Percentiles rank a stretch among this genome's conserved stretches.
phyloP scores from a whole-genome alignment of 2,888 invertebrate species.

The Mimachlamys varia region DNA sequence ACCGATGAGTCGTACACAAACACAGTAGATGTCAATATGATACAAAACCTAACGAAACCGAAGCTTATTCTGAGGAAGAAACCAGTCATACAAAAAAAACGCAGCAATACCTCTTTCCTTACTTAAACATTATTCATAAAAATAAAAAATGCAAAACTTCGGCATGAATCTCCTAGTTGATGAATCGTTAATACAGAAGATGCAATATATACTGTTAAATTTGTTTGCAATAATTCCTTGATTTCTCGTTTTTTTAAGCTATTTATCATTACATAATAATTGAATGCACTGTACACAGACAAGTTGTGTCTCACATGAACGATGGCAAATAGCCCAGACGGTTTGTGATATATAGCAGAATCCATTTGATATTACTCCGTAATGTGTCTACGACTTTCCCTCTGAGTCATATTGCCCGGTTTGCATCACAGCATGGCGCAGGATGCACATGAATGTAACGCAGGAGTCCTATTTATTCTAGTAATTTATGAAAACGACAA shows the following conservation, averaged over 20 bases:
- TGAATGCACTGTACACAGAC: background rate
- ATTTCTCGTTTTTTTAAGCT: background rate
- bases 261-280: background rate
- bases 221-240: background rate
- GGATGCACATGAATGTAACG: background rate
- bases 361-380: background rate
- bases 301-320: slow-evolving; percentile 6
- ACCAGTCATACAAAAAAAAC: too few species aligned
- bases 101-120: too few species aligned
- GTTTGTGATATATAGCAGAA: slow-evolving; percentile 31
- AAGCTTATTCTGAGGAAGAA: too few species aligned
- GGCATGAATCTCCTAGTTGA: background rate
- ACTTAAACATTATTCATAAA: too few species aligned
- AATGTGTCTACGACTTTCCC: background rate
- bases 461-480: too few species aligned
- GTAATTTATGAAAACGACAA: too few species aligned
- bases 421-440: background rate
- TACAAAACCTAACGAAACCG: too few species aligned
- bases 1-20: too few species aligned
- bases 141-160: too few species aligned
- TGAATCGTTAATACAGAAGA: background rate
- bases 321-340: background rate
- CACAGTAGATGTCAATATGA: too few species aligned
- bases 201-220: background rate
- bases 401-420: background rate